A percentile compares a stretch with the other conserved stretches of the same genome.
Conservation (phyloP, 2,113 vertebrate genomes). For the Cyanoderma ruficeps region DNA sequence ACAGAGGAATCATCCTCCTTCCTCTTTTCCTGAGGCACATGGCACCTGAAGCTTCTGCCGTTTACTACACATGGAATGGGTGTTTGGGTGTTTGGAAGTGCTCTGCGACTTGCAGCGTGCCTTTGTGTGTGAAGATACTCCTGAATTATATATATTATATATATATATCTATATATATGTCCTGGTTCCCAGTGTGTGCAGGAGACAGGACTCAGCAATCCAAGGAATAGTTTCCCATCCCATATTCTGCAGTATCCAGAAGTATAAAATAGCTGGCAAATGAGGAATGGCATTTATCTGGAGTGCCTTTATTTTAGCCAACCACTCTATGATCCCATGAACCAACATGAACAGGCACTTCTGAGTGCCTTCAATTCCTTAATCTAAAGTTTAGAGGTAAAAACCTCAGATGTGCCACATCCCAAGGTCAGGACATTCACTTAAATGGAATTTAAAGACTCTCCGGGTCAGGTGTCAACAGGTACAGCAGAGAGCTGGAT, state of each 20-base stretch:
- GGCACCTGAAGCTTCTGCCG: neutral
- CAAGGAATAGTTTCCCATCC: neutral
- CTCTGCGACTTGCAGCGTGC: neutral
- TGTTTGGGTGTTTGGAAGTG: neutral
- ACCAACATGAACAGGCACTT: neutral
- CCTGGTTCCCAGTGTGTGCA: neutral
- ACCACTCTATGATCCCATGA: neutral
- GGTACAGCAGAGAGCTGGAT: neutral
- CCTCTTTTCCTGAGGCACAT: neutral
- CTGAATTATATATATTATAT: neutral
- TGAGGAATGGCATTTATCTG: neutral
- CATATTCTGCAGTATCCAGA: neutral
- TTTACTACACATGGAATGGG: neutral
- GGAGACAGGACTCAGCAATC: neutral
- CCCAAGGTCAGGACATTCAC: neutral
- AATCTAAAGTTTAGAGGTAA: neutral
- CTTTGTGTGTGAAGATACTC: neutral
- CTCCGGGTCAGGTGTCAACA: rapidly evolving
- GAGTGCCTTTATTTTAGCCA: neutral
- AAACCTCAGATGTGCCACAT: neutral
- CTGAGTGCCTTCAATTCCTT: neutral
- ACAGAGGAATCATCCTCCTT: neutral
- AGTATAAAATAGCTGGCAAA: neutral
- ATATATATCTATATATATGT: neutral
- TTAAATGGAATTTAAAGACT: neutral